Conservation (phyloP, 2,113 vertebrate genomes). For the Delphinus delphis region DNA sequence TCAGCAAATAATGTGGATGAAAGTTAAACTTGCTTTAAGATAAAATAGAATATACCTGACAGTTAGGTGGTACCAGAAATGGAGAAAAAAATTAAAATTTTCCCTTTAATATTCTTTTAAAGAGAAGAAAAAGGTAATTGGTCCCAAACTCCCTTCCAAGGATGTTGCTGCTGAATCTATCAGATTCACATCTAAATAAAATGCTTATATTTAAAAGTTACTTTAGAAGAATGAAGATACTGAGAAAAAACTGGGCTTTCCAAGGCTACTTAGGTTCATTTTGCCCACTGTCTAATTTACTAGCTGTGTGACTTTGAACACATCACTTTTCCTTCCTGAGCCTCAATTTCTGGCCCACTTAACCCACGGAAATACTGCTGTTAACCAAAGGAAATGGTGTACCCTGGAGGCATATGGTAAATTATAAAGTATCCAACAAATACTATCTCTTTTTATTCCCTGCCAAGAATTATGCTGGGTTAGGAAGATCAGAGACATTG, state of each 20-base stretch:
- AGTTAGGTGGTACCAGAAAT: background rate
- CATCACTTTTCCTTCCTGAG: background rate
- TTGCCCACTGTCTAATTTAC: background rate
- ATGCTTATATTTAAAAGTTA: background rate
- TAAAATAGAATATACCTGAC: conserved; percentile 9
- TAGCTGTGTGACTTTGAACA: background rate
- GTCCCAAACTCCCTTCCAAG: background rate
- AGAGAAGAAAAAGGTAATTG: background rate
- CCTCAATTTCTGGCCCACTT: background rate
- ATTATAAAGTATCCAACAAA: background rate
- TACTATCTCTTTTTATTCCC: background rate
- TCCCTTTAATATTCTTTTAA: background rate
- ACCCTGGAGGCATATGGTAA: background rate
- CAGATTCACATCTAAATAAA: background rate
- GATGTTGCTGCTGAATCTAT: background rate
- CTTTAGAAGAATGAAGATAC: background rate
- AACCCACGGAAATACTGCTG: background rate
- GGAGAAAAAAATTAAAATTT: background rate
- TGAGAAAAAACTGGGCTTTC: background rate
- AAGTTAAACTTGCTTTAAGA: background rate
- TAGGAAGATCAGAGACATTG: background rate
- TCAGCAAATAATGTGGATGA: background rate
- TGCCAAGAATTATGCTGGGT: background rate
- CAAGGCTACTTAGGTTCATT: background rate
- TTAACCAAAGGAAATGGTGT: background rate